Conservation (phyloP, 2,113 vertebrate genomes). For the Oncorhynchus masou region DNA sequence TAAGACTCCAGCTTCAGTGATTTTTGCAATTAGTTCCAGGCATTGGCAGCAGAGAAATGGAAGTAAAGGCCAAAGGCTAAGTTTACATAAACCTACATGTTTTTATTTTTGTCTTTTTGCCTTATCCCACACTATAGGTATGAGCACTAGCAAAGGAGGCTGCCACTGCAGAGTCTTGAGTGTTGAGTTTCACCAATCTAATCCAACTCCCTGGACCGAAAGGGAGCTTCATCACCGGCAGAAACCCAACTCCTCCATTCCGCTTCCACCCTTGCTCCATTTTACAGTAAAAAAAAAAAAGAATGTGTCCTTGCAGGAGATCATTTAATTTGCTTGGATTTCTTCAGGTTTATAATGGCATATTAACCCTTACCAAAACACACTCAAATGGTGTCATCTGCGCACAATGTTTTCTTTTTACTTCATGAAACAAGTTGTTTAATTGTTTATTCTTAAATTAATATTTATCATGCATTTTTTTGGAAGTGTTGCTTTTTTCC, state of each 20-base stretch:
- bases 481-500: constrained; percentile 37
- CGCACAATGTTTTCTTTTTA: constrained; percentile 54
- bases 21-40: no score
- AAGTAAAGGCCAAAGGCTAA: no score
- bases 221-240: constrained; percentile 41
- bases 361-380: constrained; percentile 47
- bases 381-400: constrained; percentile 41
- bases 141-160: constrained; percentile 82
- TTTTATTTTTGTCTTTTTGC: not conserved
- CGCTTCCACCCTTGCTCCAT: constrained; percentile 28
- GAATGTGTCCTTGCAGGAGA: constrained; percentile 55
- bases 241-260: constrained; percentile 3
- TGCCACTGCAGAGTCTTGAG: constrained; percentile 43
- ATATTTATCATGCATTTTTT: constrained; percentile 25
- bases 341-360: constrained; percentile 43
- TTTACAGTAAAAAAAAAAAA: constrained; percentile 36
- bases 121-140: constrained; percentile 64
- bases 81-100: no score
- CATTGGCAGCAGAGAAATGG: no score
- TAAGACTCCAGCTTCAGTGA: no score
- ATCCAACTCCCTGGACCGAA: constrained; percentile 33
- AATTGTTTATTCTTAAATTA: constrained; percentile 54
- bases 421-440: constrained; percentile 38
- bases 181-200: constrained; percentile 43
- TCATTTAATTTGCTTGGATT: constrained; percentile 37